These are phyloP conservation scores for Stenurella melanura DNA, from an alignment of 2,888 invertebrate genomes.

Conservation along the genomic window DNA sequence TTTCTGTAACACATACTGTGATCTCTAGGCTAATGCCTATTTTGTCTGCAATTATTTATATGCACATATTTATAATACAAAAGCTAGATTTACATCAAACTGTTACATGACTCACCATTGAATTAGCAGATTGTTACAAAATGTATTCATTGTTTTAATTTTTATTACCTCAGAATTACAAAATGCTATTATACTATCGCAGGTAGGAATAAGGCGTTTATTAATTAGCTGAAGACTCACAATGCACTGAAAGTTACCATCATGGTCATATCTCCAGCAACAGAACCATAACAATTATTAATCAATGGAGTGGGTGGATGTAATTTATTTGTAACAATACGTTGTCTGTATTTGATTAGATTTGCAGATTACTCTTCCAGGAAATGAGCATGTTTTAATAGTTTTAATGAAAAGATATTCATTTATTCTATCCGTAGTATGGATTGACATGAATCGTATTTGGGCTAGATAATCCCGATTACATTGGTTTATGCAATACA, in stretches of 20 bases:
- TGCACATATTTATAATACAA: slow-evolving; percentile 23
- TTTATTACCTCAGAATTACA: slow-evolving; percentile 41
- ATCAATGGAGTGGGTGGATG: slow-evolving; percentile 46
- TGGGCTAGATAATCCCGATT: no score
- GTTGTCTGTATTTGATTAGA: slow-evolving; percentile 42
- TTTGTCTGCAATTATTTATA: slow-evolving; percentile 13
- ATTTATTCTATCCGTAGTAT: not conserved
- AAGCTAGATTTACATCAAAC: slow-evolving; percentile 32
- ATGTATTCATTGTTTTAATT: slow-evolving; percentile 40
- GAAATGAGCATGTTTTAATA: not conserved
- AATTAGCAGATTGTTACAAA: slow-evolving; percentile 36
- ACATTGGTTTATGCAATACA: no score
- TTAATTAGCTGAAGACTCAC: slow-evolving; percentile 36
- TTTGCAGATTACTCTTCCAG: slow-evolving; percentile 37
- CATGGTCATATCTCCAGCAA: slow-evolving; percentile 41
- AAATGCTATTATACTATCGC: slow-evolving; percentile 37
- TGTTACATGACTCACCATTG: slow-evolving; percentile 33
- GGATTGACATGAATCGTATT: no score
- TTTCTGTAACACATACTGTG: slow-evolving; percentile 7
- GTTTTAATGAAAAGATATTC: not conserved
- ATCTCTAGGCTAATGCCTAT: slow-evolving; percentile 9
- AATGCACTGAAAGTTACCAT: slow-evolving; percentile 37
- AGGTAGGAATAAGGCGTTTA: slow-evolving; percentile 42
- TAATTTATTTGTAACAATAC: slow-evolving; percentile 46
- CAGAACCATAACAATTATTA: slow-evolving; percentile 50